Evolutionary conservation across 2,113 vertebrate species (phyloP), one percentile per base, ranked within the genome.

Genomic region (Sigmodon hispidus): DNA sequence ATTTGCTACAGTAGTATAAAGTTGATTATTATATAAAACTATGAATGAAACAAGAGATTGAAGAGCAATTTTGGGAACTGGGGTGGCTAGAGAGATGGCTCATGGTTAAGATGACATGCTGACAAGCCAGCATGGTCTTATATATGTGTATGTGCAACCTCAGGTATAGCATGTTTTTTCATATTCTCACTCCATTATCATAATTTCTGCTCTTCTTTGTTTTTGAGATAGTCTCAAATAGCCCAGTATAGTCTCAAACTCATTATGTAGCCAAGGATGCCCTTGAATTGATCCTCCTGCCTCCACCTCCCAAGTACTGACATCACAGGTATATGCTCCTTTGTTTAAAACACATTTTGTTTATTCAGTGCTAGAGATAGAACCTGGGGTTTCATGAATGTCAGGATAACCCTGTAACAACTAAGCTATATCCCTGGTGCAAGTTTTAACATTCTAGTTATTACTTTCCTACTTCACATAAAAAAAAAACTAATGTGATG

Each of bases 401-500:
- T n/a, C n/a, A 40, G n/a, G 69, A 7, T 17, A 72, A 43, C 17
- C 22, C n/a, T 73, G 34, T n/a, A 69, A 69, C n/a, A 73, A 43
- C n/a, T 40, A 72, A 72, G 36, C 36, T 40, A 72, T 16, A 72
- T 5, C 36, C n/a, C n/a, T 40, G n/a, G 21, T 3, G 6, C 70
- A 73, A 63, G 36, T 75, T 95, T 90, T 88, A 43, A 92, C 70
- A 9, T 59, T 50, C 24, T 91, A 17, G 50, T 73, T 92, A 88
- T 70, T 92, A 91, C 87, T 75, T 95, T 79, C 26, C 57, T 94
- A 80, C 31, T 7, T 96, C 55, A 87, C 11, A 84, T 76, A 26
- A 96, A 95, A 94, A 92, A 26, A 96, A 95, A 94, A 92, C 88
- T 29, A 29, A 63, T 5, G 21, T 10, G 10, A 2, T 57, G 15